Evolutionary conservation across 2,888 invertebrate genomes (phyloP), one percentile per base, ranked within the genome.

Genomic region (Sarcophaga subvicina): DNA sequence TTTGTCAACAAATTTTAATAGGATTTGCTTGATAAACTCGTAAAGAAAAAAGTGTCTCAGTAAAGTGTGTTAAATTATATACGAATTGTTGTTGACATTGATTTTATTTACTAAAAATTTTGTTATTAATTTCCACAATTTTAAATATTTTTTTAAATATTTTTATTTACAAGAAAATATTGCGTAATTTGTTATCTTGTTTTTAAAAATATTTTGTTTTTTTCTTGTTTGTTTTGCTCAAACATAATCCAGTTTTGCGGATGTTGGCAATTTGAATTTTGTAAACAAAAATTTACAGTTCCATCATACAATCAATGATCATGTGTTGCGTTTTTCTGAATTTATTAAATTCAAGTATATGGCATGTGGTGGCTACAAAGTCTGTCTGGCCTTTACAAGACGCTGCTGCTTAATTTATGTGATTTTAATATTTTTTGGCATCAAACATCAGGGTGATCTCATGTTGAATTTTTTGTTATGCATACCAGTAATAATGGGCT

Each of bases 71-170:
- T 10, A 37, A 8, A 37, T 8, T 37, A 8, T 10, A 8, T 37
- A 10, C 37, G 37, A 37, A 37, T 54, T 78, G 80, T 86, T 80
- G 86, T 77, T 86, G 86, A 83, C 86, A 86, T 86, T 86, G 86
- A 86, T 83, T 83, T 83, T 86, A 73, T 73, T 64, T 84, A 84
- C 70, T 27, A 45, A 63, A 83, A 54, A 17, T 47, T 67, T 37
- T 54, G 17, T 54, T 54, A 14, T 54, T 54, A 17, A 54, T 54
- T 54, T 14, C 4, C 17, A 54, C 12, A 14, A 54, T 54, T 54
- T 17, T 49, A 4, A 0, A 14, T 14, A 49, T 54, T 14, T 54
- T 14, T 17, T 17, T 54, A 54, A 54, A 37, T 37, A 37, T 37
- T 54, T 54, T 54, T 66, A 63, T 72, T 72, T 73, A 60, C 60